phyloP scores from a whole-genome alignment of 2,797 vertebrate genomes.

The Rhabdomys pumilio region DNA sequence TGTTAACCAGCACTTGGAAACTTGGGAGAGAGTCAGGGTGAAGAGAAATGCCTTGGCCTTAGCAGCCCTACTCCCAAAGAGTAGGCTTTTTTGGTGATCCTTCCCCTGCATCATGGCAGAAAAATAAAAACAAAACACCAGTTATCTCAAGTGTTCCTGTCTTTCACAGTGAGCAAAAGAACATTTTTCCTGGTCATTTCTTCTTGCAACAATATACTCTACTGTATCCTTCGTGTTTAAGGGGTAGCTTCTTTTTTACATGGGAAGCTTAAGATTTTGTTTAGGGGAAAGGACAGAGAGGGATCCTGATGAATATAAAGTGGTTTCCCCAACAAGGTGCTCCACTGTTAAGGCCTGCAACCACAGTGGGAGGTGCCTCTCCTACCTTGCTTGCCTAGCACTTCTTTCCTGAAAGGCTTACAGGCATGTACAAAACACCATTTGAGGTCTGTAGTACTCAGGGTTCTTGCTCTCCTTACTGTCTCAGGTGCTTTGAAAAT shows the following conservation, averaged over 20 bases:
- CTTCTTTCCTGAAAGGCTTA: background rate
- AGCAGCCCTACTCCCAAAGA: background rate
- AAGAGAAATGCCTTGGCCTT: background rate
- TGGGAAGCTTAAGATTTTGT: background rate
- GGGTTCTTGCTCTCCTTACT: background rate
- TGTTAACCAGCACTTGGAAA: background rate
- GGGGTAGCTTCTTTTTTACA: background rate
- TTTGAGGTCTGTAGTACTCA: background rate
- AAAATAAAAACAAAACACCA: background rate
- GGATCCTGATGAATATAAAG: accelerated
- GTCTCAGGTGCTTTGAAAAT: background rate
- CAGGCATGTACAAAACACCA: background rate
- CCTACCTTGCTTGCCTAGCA: accelerated
- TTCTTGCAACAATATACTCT: background rate
- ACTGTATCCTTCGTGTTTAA: background rate
- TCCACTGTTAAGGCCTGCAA: background rate
- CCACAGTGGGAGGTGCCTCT: background rate
- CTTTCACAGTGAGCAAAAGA: background rate
- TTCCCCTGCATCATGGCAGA: background rate
- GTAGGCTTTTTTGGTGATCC: background rate
- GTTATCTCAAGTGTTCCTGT: background rate
- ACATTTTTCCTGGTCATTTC: background rate
- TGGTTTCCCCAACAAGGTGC: too few relatives aligned
- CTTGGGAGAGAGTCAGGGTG: background rate
- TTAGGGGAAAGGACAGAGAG: background rate